These are phyloP conservation scores for Lepidurus couesii DNA, from an alignment of 1,140 invertebrate genomes.

Conservation along the genomic window DNA sequence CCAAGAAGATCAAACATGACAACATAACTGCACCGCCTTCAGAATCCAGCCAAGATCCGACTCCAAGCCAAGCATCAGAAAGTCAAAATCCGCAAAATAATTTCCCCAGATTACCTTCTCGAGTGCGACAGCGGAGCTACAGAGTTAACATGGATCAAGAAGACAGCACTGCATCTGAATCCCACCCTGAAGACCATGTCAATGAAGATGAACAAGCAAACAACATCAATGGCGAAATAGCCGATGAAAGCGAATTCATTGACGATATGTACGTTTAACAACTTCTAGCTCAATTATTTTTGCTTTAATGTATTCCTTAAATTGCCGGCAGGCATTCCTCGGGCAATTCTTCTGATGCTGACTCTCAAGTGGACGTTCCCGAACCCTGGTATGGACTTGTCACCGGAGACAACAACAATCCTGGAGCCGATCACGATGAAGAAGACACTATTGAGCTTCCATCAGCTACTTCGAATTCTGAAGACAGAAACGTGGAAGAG, in stretches of 20 bases:
- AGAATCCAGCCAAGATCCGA: neutral
- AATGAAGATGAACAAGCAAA: neutral
- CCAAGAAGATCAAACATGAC: neutral
- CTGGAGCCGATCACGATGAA: neutral
- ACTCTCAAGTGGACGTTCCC: neutral
- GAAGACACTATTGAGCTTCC: neutral
- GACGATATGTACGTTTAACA: neutral
- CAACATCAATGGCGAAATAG: neutral
- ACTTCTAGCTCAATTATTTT: neutral
- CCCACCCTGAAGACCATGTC: neutral
- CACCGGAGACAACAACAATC: neutral
- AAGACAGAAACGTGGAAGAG: neutral
- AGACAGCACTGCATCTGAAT: neutral
- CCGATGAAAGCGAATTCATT: neutral
- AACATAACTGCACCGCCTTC: neutral
- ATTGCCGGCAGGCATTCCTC: neutral
- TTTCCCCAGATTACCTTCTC: neutral
- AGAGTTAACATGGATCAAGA: neutral
- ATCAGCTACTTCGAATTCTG: neutral
- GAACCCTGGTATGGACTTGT: neutral
- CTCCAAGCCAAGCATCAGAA: neutral
- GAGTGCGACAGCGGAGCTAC: conserved; percentile 5
- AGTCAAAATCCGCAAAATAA: neutral
- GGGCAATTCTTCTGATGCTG: neutral
- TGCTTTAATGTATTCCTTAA: no score